Percentiles rank a stretch among this genome's conserved stretches.
phyloP scores from a whole-genome alignment of 1,140 invertebrate species.

The Harpegnathos saltator region DNA sequence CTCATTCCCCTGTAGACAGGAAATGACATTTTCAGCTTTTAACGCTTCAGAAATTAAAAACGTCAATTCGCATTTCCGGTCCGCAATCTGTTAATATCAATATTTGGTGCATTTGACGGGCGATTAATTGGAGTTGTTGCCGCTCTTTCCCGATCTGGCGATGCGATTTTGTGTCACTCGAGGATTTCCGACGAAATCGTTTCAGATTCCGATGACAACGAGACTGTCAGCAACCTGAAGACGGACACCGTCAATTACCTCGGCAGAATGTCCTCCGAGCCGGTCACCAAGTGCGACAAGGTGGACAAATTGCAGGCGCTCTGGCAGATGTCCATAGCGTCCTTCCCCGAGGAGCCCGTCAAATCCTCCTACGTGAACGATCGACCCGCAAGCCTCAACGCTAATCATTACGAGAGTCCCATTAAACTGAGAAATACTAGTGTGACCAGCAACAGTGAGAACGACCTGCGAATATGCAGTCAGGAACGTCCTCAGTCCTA shows the following conservation, averaged over 20 bases:
- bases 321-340: constrained; percentile 78
- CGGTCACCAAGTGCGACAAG: constrained; percentile 83
- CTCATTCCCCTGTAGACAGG: no score
- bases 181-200: not conserved
- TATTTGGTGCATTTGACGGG: no score
- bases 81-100: no score
- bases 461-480: constrained; percentile 79
- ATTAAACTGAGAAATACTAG: constrained; percentile 82
- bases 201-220: constrained; percentile 61
- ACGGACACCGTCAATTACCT: constrained; percentile 82
- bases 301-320: constrained; percentile 83
- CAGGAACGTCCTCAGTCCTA: constrained; percentile 85
- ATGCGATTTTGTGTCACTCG: no score
- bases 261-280: constrained; percentile 80
- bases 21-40: no score
- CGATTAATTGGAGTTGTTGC: no score
- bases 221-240: not conserved
- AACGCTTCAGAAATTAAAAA: no score
- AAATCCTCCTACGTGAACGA: constrained; percentile 82
- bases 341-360: constrained; percentile 68
- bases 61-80: no score
- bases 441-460: constrained; percentile 81
- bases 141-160: no score
- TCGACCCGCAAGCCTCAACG: constrained; percentile 64
- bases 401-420: constrained; percentile 85